Percentiles rank a stretch among this genome's conserved stretches.
Evolutionary conservation across 1,140 invertebrate genomes (phyloP).

Genomic region (Pseudomyrmex flavicornis): DNA sequence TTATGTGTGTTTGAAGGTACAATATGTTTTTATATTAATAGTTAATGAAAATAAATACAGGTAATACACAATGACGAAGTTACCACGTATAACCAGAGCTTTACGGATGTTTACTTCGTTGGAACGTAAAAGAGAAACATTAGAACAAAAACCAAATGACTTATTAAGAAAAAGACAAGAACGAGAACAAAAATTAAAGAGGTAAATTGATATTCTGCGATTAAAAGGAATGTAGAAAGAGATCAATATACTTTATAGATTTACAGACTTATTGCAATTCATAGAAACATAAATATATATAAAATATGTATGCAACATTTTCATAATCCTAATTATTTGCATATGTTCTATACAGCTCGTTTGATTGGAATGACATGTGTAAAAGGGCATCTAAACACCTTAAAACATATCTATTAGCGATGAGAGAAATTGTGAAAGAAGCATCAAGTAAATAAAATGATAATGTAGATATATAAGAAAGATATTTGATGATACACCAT

Average conservation of each 20-base stretch:
- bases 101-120: conserved; percentile 79
- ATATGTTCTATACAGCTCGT: conserved; percentile 64
- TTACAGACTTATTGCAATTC: background rate
- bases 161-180: conserved; percentile 76
- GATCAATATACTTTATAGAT: conserved; percentile 27
- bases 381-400: conserved; percentile 69
- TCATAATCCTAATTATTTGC: conserved; percentile 28
- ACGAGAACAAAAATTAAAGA: conserved; percentile 63
- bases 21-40: background rate
- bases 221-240: conserved; percentile 3
- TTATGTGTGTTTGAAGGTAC: background rate
- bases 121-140: conserved; percentile 66
- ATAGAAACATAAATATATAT: conserved; percentile 69
- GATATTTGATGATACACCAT: conserved; percentile 36
- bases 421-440: conserved; percentile 69
- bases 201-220: conserved; percentile 65
- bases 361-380: conserved; percentile 76
- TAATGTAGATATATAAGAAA: conserved; percentile 26
- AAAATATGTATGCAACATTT: conserved; percentile 5
- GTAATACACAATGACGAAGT: conserved; percentile 73
- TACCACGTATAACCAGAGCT: conserved; percentile 78
- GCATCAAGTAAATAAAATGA: conserved; percentile 72
- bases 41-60: conserved; percentile 5
- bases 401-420: conserved; percentile 56
- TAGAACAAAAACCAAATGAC: conserved; percentile 69